Evolutionary conservation across 2,888 invertebrate species (phyloP).

Genomic region (Lamellibrachia satsuma): DNA sequence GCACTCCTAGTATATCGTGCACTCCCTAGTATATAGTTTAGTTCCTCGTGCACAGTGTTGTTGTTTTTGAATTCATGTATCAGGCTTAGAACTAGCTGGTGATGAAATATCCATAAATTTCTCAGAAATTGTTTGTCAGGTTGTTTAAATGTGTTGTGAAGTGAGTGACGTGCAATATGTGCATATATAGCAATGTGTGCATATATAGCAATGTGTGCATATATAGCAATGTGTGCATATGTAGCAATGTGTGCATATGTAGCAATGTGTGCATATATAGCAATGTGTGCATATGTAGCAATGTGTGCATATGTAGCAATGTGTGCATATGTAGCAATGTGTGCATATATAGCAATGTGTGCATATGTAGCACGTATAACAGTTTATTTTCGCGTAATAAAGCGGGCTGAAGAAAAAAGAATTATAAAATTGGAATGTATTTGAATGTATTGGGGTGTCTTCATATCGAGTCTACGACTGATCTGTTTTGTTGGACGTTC

Average conservation of each 20-base stretch:
- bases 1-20: too few relatives aligned
- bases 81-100: neutral
- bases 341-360: neutral
- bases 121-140: neutral
- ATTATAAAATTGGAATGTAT: neutral
- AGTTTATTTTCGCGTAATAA: slow-evolving; percentile 6
- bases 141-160: neutral
- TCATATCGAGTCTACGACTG: too few relatives aligned
- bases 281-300: neutral
- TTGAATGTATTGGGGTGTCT: neutral
- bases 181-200: neutral
- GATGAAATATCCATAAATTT: neutral
- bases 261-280: neutral
- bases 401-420: neutral
- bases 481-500: too few relatives aligned
- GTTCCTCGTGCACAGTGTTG: neutral
- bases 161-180: neutral
- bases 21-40: neutral
- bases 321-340: neutral
- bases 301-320: neutral
- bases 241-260: neutral
- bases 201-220: neutral
- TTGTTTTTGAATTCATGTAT: neutral
- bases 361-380: neutral
- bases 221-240: neutral